Evolutionary conservation across 2,113 vertebrate genomes (phyloP).

Genomic region (Ariopsis seemanni): DNA sequence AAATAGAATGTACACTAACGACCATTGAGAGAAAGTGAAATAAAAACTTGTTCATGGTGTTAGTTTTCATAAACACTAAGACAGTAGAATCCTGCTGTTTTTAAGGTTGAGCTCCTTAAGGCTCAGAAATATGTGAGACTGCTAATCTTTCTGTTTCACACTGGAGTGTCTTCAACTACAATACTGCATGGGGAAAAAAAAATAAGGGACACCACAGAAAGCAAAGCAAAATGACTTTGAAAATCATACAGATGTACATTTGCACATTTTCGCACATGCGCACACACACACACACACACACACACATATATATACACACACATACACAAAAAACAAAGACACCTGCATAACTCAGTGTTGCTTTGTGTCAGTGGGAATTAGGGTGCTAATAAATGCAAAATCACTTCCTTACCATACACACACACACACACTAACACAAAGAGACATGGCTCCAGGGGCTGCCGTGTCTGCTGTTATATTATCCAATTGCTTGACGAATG

Average conservation of each 20-base stretch:
- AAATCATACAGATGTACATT: neutral
- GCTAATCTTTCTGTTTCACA: neutral
- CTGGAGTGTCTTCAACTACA: neutral
- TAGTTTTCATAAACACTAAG: neutral
- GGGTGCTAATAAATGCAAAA: constrained; percentile 10
- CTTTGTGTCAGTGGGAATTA: neutral
- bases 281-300: constrained; percentile 2
- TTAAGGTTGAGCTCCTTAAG: neutral
- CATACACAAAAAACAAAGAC: neutral
- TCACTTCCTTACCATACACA: neutral
- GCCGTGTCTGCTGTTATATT: neutral
- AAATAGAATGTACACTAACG: neutral
- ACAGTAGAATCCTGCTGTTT: neutral
- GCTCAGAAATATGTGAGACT: neutral
- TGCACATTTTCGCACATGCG: neutral
- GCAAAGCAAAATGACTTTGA: neutral
- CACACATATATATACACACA: neutral
- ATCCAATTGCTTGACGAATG: neutral
- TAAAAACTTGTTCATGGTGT: neutral
- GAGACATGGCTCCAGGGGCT: neutral
- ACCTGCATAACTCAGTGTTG: neutral
- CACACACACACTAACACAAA: constrained; percentile 5
- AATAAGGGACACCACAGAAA: neutral
- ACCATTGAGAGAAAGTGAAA: neutral
- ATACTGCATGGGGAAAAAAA: neutral